phyloP scores from a whole-genome alignment of 2,113 vertebrate species.

The Nanger granti region DNA sequence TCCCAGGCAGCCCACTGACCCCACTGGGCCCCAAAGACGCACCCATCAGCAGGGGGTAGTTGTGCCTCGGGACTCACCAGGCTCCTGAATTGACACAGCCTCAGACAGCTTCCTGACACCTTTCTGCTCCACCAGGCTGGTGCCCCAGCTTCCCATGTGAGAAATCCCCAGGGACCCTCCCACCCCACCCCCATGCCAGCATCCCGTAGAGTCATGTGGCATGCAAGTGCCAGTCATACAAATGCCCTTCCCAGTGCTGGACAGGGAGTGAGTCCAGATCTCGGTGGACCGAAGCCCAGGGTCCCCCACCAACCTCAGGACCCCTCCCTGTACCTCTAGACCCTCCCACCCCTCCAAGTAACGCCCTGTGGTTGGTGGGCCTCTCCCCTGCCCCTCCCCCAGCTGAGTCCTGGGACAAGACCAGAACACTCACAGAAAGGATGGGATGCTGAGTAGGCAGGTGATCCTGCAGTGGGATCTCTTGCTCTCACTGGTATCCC shows the following conservation, averaged over 20 bases:
- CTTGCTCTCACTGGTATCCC: not conserved
- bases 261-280: not conserved
- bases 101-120: not conserved
- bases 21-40: rapidly evolving
- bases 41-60: not conserved
- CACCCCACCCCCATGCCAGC: rapidly evolving
- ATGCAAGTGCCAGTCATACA: not conserved
- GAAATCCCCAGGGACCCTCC: not conserved
- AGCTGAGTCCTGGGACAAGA: not conserved
- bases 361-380: rapidly evolving
- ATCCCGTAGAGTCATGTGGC: not conserved
- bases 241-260: not conserved
- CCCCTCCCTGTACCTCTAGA: not conserved
- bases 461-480: not conserved
- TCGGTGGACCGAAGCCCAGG: too few species aligned
- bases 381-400: not conserved
- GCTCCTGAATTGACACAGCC: rapidly evolving
- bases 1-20: not conserved
- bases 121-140: not conserved
- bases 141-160: not conserved
- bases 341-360: not conserved
- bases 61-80: rapidly evolving
- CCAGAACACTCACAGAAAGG: not conserved
- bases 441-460: not conserved
- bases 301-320: not conserved